Conservation (phyloP, 1,140 invertebrate species). For the Drosophila tani region DNA sequence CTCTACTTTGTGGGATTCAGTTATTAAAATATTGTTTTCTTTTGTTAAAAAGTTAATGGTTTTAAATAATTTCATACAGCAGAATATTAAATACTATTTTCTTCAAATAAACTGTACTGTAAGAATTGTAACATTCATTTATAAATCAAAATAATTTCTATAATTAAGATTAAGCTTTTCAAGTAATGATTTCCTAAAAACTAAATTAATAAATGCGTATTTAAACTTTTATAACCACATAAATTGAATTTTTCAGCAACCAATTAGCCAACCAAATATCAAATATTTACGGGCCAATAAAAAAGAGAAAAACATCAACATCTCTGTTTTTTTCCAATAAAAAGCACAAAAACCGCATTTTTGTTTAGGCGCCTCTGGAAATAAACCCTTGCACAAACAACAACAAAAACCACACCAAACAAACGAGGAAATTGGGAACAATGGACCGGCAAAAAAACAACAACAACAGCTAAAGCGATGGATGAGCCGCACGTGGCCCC, state of each 20-base stretch:
- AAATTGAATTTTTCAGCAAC: neutral
- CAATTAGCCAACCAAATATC: constrained; percentile 2
- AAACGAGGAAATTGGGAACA: constrained; percentile 31
- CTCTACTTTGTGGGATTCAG: no score
- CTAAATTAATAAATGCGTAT: neutral
- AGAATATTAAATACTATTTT: no score
- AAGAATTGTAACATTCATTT: no score
- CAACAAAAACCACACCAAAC: constrained; percentile 22
- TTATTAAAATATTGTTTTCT: no score
- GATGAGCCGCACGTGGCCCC: constrained; percentile 14
- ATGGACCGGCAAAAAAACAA: constrained; percentile 35
- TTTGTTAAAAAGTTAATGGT: no score
- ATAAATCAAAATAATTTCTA: no score
- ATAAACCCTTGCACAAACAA: constrained; percentile 18
- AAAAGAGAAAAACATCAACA: neutral
- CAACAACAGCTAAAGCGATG: constrained; percentile 6
- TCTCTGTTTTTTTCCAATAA: constrained; percentile 5
- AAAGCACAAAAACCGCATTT: constrained; percentile 9
- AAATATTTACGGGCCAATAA: constrained; percentile 3
- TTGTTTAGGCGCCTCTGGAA: constrained; percentile 22
- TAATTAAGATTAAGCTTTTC: no score
- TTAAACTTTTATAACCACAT: neutral
- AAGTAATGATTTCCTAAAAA: neutral
- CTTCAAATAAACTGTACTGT: no score
- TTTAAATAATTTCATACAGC: no score